Conservation (phyloP, 2,888 invertebrate genomes). For the Microctonus brassicae region DNA sequence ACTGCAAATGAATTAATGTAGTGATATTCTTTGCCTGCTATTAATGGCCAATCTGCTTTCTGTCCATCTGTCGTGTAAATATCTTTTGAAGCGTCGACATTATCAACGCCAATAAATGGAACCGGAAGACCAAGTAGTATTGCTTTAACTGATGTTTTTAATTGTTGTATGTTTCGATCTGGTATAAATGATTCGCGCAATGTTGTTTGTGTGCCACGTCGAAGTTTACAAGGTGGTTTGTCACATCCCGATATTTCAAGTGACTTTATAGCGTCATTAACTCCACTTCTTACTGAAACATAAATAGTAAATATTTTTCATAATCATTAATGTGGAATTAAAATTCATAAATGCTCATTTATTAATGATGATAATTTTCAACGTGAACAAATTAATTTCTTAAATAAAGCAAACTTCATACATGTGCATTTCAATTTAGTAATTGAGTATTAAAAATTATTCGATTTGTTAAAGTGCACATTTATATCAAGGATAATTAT, state of each 20-base stretch:
- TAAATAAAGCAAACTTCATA: too few relatives aligned
- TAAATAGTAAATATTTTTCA: too few relatives aligned
- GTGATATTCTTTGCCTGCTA: conserved; percentile 77
- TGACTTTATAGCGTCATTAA: conserved; percentile 37
- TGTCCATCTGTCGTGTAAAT: conserved; percentile 74
- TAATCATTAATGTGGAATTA: too few relatives aligned
- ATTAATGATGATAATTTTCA: too few relatives aligned
- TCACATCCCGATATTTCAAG: background rate
- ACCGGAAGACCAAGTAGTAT: conserved; percentile 75
- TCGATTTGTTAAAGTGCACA: too few relatives aligned
- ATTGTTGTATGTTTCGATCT: conserved; percentile 71
- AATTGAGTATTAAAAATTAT: too few relatives aligned
- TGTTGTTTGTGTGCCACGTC: conserved; percentile 73
- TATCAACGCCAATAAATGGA: conserved; percentile 85
- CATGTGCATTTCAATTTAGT: too few relatives aligned
- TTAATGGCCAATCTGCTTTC: conserved; percentile 77
- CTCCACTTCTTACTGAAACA: background rate
- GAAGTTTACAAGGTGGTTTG: conserved; percentile 74
- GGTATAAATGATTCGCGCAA: conserved; percentile 76
- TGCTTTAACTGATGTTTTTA: conserved; percentile 77
- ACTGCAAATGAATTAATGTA: conserved; percentile 78
- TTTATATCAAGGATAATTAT: too few relatives aligned
- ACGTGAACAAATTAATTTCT: too few relatives aligned
- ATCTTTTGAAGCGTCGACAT: conserved; percentile 77
- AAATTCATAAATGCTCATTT: too few relatives aligned